phyloP scores from a whole-genome alignment of 2,888 invertebrate genomes.

The Caenorhabditis wallacei region DNA sequence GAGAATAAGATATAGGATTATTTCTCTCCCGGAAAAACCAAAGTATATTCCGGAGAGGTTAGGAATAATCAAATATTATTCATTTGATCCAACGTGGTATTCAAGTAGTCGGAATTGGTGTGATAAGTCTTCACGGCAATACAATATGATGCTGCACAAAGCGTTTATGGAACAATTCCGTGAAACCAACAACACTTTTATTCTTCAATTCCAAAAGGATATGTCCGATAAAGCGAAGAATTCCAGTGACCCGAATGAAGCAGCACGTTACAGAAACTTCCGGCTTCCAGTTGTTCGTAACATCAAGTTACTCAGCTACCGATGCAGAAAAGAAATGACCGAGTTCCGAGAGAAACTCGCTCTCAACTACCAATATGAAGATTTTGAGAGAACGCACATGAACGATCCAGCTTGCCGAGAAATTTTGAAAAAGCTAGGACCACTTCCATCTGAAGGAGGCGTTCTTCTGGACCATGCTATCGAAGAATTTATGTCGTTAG shows the following conservation, averaged over 20 bases:
- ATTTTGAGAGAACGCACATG: slow-evolving; percentile 33
- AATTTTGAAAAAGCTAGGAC: slow-evolving; percentile 17
- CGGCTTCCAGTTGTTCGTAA: slow-evolving; percentile 14
- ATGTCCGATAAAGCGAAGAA: slow-evolving; percentile 29
- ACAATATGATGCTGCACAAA: background rate
- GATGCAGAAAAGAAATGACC: slow-evolving; percentile 7
- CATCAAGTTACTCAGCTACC: background rate
- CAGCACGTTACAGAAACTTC: slow-evolving; percentile 10
- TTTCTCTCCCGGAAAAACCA: background rate
- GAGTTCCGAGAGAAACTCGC: slow-evolving; percentile 30
- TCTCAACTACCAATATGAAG: slow-evolving; percentile 29
- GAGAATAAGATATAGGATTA: background rate
- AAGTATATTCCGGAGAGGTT: background rate
- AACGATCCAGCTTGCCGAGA: slow-evolving; percentile 34
- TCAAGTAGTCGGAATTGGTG: slow-evolving; percentile 35
- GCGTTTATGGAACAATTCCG: slow-evolving; percentile 31
- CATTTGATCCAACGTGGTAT: slow-evolving; percentile 38
- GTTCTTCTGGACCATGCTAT: slow-evolving; percentile 9
- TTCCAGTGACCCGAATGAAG: background rate
- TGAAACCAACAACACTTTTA: background rate
- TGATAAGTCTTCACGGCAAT: background rate
- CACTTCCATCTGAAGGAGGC: slow-evolving; percentile 24
- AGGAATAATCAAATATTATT: background rate
- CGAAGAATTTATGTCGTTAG: slow-evolving; percentile 22
- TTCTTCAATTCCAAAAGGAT: slow-evolving; percentile 26